Percentiles rank a stretch among this genome's conserved stretches.
Conservation (phyloP, 1,140 invertebrate genomes). For the Spodoptera litura region DNA sequence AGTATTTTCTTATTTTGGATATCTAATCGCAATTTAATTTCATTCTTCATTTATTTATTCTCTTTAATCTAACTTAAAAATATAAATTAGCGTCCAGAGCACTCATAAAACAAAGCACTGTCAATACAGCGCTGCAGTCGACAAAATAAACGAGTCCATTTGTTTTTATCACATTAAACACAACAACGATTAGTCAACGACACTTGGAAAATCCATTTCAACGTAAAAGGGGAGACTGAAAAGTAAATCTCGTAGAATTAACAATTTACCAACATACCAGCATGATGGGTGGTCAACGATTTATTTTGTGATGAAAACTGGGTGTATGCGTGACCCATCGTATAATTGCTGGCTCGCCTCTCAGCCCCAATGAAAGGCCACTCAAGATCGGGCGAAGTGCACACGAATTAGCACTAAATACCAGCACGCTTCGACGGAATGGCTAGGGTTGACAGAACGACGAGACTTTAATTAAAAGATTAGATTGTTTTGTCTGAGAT, state of each 20-base stretch:
- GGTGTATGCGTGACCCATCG: slow-evolving; percentile 7
- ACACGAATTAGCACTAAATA: slow-evolving; percentile 46
- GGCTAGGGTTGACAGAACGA: neutral
- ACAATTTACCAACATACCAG: neutral
- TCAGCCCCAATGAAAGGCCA: slow-evolving; percentile 3
- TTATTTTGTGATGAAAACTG: slow-evolving; percentile 5
- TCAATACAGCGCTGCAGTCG: too few species aligned
- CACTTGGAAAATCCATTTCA: too few species aligned
- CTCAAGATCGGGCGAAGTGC: slow-evolving; percentile 44
- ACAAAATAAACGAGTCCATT: too few species aligned
- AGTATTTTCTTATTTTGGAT: too few species aligned
- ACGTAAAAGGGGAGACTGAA: too few species aligned
- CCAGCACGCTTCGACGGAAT: neutral
- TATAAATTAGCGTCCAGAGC: too few species aligned
- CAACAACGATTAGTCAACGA: too few species aligned
- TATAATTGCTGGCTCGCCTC: slow-evolving; percentile 27
- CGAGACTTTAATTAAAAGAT: neutral
- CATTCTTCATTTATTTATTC: too few species aligned
- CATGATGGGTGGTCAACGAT: neutral
- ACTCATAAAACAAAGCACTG: too few species aligned
- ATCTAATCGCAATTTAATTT: too few species aligned
- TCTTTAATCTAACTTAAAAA: too few species aligned
- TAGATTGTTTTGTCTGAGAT: neutral
- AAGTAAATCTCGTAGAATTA: neutral
- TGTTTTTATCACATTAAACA: too few species aligned